Conservation (phyloP, 2,113 vertebrate species). For the Pomatorhinus ruficollis region DNA sequence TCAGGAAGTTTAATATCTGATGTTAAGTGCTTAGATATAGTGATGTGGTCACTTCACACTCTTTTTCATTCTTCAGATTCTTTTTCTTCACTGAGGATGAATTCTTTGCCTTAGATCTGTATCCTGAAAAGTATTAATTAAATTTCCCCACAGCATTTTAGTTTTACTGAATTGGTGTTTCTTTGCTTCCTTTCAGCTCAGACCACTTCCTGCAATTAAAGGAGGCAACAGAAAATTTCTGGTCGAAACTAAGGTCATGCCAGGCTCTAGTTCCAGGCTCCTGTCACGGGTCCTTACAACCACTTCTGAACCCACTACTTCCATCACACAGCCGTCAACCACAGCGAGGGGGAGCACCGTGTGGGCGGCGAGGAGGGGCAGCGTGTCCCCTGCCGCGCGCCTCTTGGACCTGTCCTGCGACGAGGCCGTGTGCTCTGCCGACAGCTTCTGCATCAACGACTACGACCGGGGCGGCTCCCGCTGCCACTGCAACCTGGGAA, state of each 20-base stretch:
- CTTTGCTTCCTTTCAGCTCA: constrained; percentile 73
- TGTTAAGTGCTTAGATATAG: not conserved
- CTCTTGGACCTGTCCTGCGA: constrained; percentile 84
- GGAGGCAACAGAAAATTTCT: constrained; percentile 78
- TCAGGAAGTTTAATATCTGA: not conserved
- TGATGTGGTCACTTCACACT: not conserved
- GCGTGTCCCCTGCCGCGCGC: constrained; percentile 40
- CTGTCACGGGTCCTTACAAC: constrained; percentile 40
- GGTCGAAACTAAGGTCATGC: constrained; percentile 73
- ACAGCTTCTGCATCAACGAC: constrained; percentile 92
- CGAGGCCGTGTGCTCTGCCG: constrained; percentile 82
- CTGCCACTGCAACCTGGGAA: constrained; percentile 92
- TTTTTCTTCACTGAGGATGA: not conserved
- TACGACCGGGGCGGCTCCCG: constrained; percentile 84
- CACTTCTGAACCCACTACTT: constrained; percentile 16
- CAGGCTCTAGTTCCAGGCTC: constrained; percentile 70
- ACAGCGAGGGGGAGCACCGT: not conserved
- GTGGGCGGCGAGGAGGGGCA: not conserved
- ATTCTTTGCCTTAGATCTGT: not conserved
- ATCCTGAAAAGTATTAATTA: not conserved
- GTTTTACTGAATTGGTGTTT: not conserved
- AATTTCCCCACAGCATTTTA: not conserved
- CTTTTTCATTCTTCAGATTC: not conserved
- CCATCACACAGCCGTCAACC: not conserved
- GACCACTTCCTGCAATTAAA: constrained; percentile 79